Evolutionary conservation across 2,113 vertebrate species (phyloP).

Genomic region (Edolisoma coerulescens): DNA sequence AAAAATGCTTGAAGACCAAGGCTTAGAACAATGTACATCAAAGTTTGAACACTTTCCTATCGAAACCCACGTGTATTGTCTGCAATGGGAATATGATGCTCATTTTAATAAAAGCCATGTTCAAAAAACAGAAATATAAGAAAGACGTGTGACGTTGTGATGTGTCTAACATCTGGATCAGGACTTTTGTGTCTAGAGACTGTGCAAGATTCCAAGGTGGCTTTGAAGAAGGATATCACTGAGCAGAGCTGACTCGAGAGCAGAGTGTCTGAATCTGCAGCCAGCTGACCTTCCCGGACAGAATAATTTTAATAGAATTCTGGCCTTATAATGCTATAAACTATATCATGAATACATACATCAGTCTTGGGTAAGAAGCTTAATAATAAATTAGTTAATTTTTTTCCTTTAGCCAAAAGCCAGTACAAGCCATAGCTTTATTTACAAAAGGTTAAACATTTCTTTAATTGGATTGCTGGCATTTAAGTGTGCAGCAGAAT

Average conservation of each 20-base stretch:
- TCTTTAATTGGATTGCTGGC: conserved; percentile 74
- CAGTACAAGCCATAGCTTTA: conserved; percentile 52
- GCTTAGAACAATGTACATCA: neutral
- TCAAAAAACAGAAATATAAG: neutral
- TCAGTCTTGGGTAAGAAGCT: conserved; percentile 18
- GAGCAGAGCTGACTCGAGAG: neutral
- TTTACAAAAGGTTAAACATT: conserved; percentile 75
- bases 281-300: conserved; percentile 28
- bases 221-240: neutral
- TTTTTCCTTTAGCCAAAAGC: conserved; percentile 33
- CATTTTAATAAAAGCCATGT: neutral
- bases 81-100: neutral
- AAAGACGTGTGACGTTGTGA: neutral
- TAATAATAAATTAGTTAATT: conserved; percentile 46
- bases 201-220: neutral
- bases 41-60: neutral
- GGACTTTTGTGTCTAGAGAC: neutral
- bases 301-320: neutral
- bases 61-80: neutral
- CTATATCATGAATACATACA: neutral
- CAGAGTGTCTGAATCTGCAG: neutral
- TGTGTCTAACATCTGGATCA: neutral
- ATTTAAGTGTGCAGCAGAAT: conserved; percentile 55
- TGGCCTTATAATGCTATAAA: conserved; percentile 22
- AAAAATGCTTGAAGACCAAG: neutral